Conservation (phyloP, 2,888 invertebrate genomes). For the Chrysolina haemoptera region DNA sequence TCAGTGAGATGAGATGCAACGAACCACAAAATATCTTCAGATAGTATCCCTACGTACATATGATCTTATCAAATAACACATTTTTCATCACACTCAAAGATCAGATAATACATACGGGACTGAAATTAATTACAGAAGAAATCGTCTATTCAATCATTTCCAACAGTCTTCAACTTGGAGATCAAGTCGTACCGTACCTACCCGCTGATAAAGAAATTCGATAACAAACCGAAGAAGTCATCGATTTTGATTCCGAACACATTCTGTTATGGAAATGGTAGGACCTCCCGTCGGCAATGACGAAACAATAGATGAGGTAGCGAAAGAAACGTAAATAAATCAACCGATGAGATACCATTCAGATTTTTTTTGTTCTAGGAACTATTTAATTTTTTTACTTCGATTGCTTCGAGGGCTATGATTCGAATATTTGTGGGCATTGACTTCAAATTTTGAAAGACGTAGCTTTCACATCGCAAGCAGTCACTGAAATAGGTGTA, state of each 20-base stretch:
- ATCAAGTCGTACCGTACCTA: constrained; percentile 5
- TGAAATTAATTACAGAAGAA: neutral
- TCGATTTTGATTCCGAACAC: constrained; percentile 11
- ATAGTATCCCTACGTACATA: no score
- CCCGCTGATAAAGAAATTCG: constrained; percentile 24
- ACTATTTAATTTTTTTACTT: constrained; percentile 8
- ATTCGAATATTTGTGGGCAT: neutral
- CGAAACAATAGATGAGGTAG: constrained; percentile 10
- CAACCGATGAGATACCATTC: neutral
- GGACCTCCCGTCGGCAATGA: constrained; percentile 16
- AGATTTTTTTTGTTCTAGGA: neutral
- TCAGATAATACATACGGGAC: neutral
- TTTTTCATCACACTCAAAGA: neutral
- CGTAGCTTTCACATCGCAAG: constrained; percentile 3
- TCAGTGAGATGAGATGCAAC: no score
- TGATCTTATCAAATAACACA: neutral
- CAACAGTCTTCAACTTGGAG: neutral
- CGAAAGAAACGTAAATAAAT: constrained; percentile 7
- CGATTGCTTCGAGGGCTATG: neutral
- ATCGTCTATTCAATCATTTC: constrained; percentile 7
- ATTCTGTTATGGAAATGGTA: constrained; percentile 4
- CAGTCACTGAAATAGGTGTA: neutral
- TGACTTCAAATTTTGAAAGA: constrained; percentile 2
- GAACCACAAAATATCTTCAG: no score
- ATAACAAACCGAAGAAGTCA: constrained; percentile 21